Evolutionary conservation across 92 coral and sea anemone genomes (phyloP), one percentile per base, ranked within the genome.

Genomic region (Montipora capitata): DNA sequence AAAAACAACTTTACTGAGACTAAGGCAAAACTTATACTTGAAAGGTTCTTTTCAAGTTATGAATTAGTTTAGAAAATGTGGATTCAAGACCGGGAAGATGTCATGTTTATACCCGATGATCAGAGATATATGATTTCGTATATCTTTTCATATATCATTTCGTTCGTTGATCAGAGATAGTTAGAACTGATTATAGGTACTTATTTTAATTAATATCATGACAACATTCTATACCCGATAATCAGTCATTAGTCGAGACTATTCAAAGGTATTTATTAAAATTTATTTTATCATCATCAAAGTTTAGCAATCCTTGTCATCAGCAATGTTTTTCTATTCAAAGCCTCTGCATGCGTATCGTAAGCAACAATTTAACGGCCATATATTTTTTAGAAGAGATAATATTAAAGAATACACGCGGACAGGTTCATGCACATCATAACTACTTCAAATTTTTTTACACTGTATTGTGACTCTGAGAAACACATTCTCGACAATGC

Each of bases 341-440:
- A 35, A 66, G 42, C 7, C 67, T 27, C 35, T 27, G 35, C 35
- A 35, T 66, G 10, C 14, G 39, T 17, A 13, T 65, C 75, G 76
- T 62, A 80, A 48, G 63, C 65, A 79, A 51, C 75, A 80, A 17
- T 66, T 80, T 80, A 35, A 7, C 74, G 38, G 74, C 62, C 7
- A 16, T 5, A 41, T 61, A 43, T 42, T 17, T n/a, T 39, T 68
- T 68, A 4, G 75, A 27, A 27, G 14, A 38, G n/a, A 16, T 39
- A 8, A 3, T 16, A 0, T 3, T 17, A 63, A 5, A 63, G 8
- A 16, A 63, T 17, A 17, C 10, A 63, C 5, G 35, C 11, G 3
- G 5, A 5, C 4, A 17, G 6, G 68, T 63, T 10, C 63, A 57
- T 10, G 63, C 63, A 57, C 16, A 15, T 15, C 14, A 7, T 57